Percentiles rank a stretch among this genome's conserved stretches.
These are phyloP conservation scores for Chironomus riparius DNA, from an alignment of 2,888 invertebrate genomes.

Conservation along the genomic window DNA sequence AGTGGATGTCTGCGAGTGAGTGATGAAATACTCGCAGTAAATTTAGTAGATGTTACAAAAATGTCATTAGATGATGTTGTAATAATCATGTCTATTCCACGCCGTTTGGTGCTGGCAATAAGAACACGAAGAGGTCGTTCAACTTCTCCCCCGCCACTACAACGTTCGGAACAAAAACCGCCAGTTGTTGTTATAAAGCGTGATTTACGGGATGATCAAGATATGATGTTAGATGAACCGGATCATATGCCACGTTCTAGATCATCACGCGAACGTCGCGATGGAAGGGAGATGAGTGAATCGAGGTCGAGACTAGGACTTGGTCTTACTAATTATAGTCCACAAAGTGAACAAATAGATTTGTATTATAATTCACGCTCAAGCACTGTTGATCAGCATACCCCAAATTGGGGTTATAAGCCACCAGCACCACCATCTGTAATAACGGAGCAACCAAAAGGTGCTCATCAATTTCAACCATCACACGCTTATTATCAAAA, in stretches of 20 bases:
- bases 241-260: slow-evolving; percentile 46
- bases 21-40: slow-evolving; percentile 96
- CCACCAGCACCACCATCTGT: slow-evolving; percentile 64
- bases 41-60: slow-evolving; percentile 92
- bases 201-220: slow-evolving; percentile 75
- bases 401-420: slow-evolving; percentile 44
- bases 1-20: slow-evolving; percentile 84
- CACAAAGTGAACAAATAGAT: slow-evolving; percentile 60
- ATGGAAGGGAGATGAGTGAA: slow-evolving; percentile 69
- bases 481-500: slow-evolving; percentile 73
- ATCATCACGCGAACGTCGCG: slow-evolving; percentile 48
- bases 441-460: slow-evolving; percentile 84
- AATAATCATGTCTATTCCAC: slow-evolving; percentile 97
- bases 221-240: slow-evolving; percentile 47
- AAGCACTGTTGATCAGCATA: slow-evolving; percentile 47
- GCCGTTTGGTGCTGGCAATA: slow-evolving; percentile 87
- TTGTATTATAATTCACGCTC: slow-evolving; percentile 74
- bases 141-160: slow-evolving; percentile 44
- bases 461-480: slow-evolving; percentile 68
- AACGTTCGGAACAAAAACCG: slow-evolving; percentile 71
- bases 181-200: slow-evolving; percentile 87
- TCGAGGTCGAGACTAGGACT: slow-evolving; percentile 67
- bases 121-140: slow-evolving; percentile 65
- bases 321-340: slow-evolving; percentile 56
- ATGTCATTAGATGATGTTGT: slow-evolving; percentile 99